Base-by-base conservation (phyloP, 1,140 invertebrate species). In the Aphaenogaster floridana region DNA sequence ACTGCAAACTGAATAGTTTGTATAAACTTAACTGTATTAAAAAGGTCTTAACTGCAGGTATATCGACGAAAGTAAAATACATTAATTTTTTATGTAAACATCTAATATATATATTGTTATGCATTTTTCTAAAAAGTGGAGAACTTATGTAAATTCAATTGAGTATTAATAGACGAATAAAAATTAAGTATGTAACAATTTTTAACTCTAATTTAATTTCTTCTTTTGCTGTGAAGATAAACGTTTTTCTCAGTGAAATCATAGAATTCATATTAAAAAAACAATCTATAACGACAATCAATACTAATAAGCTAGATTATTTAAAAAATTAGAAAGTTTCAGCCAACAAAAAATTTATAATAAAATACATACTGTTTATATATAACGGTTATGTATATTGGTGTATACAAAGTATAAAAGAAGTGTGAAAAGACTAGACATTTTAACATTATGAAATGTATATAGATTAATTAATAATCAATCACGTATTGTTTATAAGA, bases 381-480 rank as follows among this genome's bases (percentile, higher is more conserved):
- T 66, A 28, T 28, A 50, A 83, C 61, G 66, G 1, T 89, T 89
- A 77, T 81, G 13, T 48, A 86, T 86, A 81, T 81, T 64, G 48
- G 36, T 86, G 9, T 54, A 76, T 77, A 83, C 71, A 88, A 88
- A 84, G 50, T 84, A 84, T 77, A 77, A 80, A 90, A 91, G 39
- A 86, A 54, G n/a, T 85, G 74, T 85, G 78, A 76, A 76, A 89
- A 90, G 91, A 92, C 91, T 92, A 92, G 91, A 86, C 68, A 66
- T 74, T 80, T 81, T 79, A 91, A 90, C 79, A 85, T 89, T 57
- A 80, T n/a, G 57, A 83, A 28, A 54, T 57, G 64, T 34, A 85
- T 69, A 90, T 54, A 83, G 34, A 87, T 86, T 77, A 85, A 85
- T 15, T 39, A 87, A 86, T 72, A 76, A 69, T 85, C 54, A 66